Evolutionary conservation across 1,140 invertebrate genomes (phyloP).

Genomic region (Meloidogyne exigua): DNA sequence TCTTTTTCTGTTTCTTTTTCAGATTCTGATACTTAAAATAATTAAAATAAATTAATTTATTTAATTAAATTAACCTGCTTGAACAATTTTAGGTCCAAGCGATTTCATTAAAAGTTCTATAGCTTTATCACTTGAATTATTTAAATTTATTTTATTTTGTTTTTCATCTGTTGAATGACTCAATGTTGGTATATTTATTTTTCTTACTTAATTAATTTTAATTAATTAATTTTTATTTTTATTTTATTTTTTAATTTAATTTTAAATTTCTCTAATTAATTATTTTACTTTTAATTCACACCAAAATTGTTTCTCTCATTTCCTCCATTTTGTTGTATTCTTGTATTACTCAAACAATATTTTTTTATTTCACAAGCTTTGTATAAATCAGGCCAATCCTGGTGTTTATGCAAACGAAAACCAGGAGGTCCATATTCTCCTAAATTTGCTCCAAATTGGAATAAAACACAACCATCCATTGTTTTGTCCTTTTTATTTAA

Average conservation of each 20-base stretch:
- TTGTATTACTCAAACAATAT: conserved; percentile 25
- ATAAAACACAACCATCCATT: conserved; percentile 53
- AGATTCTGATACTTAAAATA: conserved; percentile 19
- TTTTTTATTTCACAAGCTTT: conserved; percentile 50
- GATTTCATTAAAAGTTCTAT: conserved; percentile 17
- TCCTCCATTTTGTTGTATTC: not conserved
- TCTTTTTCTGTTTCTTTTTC: conserved; percentile 10
- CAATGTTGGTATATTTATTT: not conserved
- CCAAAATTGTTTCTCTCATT: not conserved
- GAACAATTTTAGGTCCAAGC: conserved; percentile 18
- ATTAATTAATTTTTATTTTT: not conserved
- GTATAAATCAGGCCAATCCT: conserved; percentile 54
- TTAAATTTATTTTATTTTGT: not conserved
- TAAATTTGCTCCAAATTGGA: conserved; percentile 51
- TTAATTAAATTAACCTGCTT: not conserved
- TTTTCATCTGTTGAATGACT: conserved; percentile 21
- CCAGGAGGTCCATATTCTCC: conserved; percentile 39
- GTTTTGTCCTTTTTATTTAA: conserved; percentile 40
- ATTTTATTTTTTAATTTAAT: not conserved
- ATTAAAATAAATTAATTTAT: not conserved
- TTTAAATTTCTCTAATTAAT: not conserved
- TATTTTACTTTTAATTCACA: conserved; percentile 14
- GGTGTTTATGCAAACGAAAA: conserved; percentile 46
- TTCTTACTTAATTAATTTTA: not conserved
- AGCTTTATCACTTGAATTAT: conserved; percentile 3